Conservation (phyloP, 2,113 vertebrate genomes). For the Neopipo cinnamomea region DNA sequence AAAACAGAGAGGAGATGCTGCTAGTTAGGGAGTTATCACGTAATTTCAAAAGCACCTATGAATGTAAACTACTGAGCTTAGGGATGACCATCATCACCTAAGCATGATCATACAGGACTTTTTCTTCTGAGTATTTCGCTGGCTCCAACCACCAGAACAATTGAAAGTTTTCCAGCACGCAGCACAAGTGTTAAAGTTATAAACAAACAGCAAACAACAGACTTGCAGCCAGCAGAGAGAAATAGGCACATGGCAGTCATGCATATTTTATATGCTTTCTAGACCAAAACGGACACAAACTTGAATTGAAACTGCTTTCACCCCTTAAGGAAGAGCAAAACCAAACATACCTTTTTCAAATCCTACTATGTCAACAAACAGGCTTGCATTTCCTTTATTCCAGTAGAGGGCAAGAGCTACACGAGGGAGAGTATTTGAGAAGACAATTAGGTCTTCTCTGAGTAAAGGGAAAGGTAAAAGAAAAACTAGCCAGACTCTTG, state of each 20-base stretch:
- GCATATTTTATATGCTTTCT: not conserved
- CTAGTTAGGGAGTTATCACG: not conserved
- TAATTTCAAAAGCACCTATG: not conserved
- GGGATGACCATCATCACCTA: not conserved
- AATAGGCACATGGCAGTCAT: not conserved
- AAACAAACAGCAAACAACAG: not conserved
- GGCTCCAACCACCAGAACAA: not conserved
- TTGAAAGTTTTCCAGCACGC: not conserved
- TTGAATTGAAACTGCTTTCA: not conserved
- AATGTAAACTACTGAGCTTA: not conserved
- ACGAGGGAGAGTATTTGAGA: not conserved
- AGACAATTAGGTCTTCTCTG: not conserved
- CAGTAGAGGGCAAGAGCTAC: constrained; percentile 17
- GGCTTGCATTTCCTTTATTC: not conserved
- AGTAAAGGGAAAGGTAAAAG: not conserved
- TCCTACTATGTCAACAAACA: not conserved
- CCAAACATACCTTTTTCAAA: not conserved
- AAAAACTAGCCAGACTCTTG: not conserved
- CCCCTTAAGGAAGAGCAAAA: not conserved
- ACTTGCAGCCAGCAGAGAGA: not conserved
- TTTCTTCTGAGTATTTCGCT: not conserved
- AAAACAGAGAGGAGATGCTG: not conserved
- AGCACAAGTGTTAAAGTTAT: not conserved
- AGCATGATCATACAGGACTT: not conserved
- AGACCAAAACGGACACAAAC: not conserved